These are phyloP conservation scores for Halichoerus grypus DNA, from an alignment of 2,113 vertebrate species.

Conservation along the genomic window DNA sequence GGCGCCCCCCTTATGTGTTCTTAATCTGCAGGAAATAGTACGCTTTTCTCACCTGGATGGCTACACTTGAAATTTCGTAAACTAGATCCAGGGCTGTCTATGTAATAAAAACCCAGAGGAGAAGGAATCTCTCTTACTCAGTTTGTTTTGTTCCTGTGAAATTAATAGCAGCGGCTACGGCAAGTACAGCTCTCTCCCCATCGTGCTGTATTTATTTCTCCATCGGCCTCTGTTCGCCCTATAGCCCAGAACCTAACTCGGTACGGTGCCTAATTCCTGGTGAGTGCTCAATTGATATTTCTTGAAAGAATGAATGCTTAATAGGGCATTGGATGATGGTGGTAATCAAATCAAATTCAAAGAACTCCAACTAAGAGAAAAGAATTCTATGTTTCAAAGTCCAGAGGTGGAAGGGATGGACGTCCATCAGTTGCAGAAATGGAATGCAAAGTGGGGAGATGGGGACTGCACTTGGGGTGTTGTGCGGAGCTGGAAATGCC, in stretches of 20 bases:
- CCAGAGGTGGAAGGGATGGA: background rate
- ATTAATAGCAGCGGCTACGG: fast-evolving
- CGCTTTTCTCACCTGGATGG: background rate
- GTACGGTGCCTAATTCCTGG: background rate
- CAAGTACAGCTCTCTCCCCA: fast-evolving
- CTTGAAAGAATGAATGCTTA: background rate
- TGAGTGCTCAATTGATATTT: background rate
- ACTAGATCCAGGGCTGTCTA: background rate
- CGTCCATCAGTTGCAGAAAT: fast-evolving
- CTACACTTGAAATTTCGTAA: background rate
- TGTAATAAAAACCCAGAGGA: background rate
- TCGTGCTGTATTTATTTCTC: fast-evolving
- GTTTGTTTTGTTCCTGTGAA: background rate
- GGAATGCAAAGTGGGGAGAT: no score
- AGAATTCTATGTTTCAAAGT: background rate
- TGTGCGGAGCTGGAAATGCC: fast-evolving
- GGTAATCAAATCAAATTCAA: background rate
- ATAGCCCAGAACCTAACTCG: background rate
- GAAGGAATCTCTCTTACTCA: fast-evolving
- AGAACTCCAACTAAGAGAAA: background rate
- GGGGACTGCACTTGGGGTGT: fast-evolving
- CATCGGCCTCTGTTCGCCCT: background rate
- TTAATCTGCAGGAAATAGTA: background rate
- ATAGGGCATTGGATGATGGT: no score
- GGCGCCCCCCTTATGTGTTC: background rate